Conservation (phyloP, 2,888 invertebrate species). For the Tolmerus cingulatus region DNA sequence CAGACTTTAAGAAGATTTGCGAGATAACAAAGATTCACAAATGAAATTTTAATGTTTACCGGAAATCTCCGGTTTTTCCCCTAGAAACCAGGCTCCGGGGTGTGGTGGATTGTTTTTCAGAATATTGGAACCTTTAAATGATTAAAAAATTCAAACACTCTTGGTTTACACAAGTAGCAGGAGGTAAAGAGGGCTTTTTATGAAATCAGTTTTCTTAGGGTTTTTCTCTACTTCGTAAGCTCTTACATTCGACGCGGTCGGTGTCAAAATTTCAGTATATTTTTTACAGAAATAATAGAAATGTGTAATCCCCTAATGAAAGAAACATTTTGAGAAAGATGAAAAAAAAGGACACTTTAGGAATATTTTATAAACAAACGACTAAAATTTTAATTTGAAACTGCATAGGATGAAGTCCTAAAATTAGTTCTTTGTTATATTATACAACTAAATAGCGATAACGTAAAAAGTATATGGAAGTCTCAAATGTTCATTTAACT, state of each 20-base stretch:
- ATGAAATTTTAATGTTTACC: slow-evolving; percentile 14
- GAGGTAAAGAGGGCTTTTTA: not conserved
- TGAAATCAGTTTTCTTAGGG: not conserved
- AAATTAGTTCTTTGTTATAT: not conserved
- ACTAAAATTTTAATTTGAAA: not conserved
- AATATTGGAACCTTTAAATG: not conserved
- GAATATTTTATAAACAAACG: not conserved
- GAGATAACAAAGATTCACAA: slow-evolving; percentile 9
- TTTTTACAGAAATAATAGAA: not conserved
- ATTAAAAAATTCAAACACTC: not conserved
- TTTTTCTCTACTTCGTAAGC: not conserved
- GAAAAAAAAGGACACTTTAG: not conserved
- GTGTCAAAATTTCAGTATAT: not conserved
- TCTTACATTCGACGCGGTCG: not conserved
- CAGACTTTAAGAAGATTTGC: not conserved
- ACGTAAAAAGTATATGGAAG: not conserved
- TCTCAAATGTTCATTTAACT: not conserved
- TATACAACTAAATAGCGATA: not conserved
- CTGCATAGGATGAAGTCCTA: too few relatives aligned
- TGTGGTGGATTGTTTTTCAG: not conserved
- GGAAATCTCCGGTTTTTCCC: not conserved
- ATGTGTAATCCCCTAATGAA: not conserved
- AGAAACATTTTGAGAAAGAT: not conserved
- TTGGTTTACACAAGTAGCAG: not conserved
- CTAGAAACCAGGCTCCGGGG: not conserved